A percentile compares a stretch with the other conserved stretches of the same genome.
phyloP scores from a whole-genome alignment of 2,113 vertebrate species.

The Aspiorhynchus laticeps region DNA sequence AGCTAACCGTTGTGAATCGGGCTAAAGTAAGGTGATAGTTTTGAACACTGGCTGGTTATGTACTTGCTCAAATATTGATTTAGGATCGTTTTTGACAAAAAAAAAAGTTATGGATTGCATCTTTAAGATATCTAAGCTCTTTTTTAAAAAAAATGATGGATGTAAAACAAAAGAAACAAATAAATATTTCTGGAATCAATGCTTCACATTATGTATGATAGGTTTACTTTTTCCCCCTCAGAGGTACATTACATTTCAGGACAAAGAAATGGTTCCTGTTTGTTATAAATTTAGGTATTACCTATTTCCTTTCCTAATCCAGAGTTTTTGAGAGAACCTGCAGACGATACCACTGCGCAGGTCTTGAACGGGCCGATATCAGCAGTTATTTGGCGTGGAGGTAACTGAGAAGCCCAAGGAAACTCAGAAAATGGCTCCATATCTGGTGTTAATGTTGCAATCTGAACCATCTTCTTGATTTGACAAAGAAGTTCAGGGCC shows the following conservation, averaged over 20 bases:
- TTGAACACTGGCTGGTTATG: no score
- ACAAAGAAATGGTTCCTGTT: not conserved
- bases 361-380: conserved; percentile 72
- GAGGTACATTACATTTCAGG: not conserved
- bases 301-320: conserved; percentile 74
- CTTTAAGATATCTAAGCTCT: not conserved
- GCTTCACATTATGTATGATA: no score
- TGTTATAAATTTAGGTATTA: conserved; percentile 17
- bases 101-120: no score
- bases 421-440: conserved; percentile 71
- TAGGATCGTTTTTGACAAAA: no score
- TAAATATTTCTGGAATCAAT: not conserved
- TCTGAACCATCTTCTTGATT: conserved; percentile 67
- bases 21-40: no score
- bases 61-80: no score
- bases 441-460: conserved; percentile 71
- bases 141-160: not conserved
- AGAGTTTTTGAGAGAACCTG: conserved; percentile 67
- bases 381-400: conserved; percentile 61
- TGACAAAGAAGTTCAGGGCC: conserved; percentile 74
- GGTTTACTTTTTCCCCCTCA: no score
- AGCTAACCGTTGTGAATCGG: no score
- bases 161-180: not conserved
- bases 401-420: conserved; percentile 72
- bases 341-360: conserved; percentile 71